Conservation (phyloP, 1,140 invertebrate genomes). For the Augochlora pura region DNA sequence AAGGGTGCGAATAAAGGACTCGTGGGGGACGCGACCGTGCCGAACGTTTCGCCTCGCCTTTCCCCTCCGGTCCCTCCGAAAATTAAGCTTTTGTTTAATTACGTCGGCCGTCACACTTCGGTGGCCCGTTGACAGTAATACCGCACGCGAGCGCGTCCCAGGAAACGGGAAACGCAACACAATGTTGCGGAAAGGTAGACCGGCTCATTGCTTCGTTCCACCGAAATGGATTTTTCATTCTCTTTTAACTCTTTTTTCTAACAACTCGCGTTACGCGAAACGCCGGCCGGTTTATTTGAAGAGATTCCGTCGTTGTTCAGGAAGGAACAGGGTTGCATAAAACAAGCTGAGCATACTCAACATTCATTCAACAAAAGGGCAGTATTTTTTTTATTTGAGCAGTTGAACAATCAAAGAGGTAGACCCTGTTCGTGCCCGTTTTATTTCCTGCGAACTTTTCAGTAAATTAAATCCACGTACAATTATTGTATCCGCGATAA, state of each 20-base stretch:
- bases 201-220: slow-evolving; percentile 2
- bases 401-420: no score
- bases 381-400: no score
- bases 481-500: no score
- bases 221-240: background rate
- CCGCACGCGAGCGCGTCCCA: slow-evolving; percentile 8
- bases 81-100: slow-evolving; percentile 65
- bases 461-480: no score
- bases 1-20: slow-evolving; percentile 57
- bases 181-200: slow-evolving; percentile 34
- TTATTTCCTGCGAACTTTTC: no score
- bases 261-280: background rate
- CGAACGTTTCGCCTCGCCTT: slow-evolving; percentile 48
- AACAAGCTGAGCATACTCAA: no score
- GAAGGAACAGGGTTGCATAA: background rate
- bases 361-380: no score
- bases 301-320: background rate
- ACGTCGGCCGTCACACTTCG: slow-evolving; percentile 47
- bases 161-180: slow-evolving; percentile 41
- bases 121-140: slow-evolving; percentile 34
- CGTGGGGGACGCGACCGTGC: slow-evolving; percentile 18
- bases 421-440: no score
- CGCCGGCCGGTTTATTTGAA: background rate
- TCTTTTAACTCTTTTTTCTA: background rate
- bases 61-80: slow-evolving; percentile 30